These are phyloP conservation scores for Malacosoma neustria DNA, from an alignment of 2,888 invertebrate species.

Conservation along the genomic window DNA sequence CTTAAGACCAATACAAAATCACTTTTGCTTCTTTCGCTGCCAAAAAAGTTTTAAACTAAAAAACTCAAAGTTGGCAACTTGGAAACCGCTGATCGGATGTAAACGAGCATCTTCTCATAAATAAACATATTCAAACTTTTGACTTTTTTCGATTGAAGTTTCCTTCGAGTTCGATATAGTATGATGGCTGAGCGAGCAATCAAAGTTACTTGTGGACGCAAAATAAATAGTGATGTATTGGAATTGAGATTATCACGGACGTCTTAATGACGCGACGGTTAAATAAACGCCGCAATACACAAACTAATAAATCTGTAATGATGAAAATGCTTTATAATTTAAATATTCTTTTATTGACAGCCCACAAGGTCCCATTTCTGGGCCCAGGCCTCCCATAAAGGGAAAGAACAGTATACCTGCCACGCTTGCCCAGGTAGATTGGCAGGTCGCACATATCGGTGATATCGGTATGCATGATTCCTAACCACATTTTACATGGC, in stretches of 20 bases:
- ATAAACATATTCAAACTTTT: constrained; percentile 40
- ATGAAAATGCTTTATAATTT: too few relatives aligned
- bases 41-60: constrained; percentile 19
- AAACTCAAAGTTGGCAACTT: constrained; percentile 18
- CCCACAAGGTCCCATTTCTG: too few relatives aligned
- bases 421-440: too few relatives aligned
- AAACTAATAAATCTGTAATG: too few relatives aligned
- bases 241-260: not conserved
- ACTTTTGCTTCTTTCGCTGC: constrained; percentile 14
- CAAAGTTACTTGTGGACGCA: not conserved
- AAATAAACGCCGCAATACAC: not conserved
- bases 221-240: not conserved
- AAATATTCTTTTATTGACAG: too few relatives aligned
- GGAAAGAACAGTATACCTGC: too few relatives aligned
- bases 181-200: not conserved
- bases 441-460: too few relatives aligned
- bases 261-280: not conserved
- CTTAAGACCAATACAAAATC: constrained; percentile 9
- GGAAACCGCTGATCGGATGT: constrained; percentile 41
- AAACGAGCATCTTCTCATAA: constrained; percentile 46
- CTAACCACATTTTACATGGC: too few relatives aligned
- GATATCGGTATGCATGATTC: too few relatives aligned
- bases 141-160: constrained; percentile 1
- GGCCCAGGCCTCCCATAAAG: too few relatives aligned
- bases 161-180: not conserved